Conservation (phyloP, 1,140 invertebrate species). For the Eufriesea mexicana region DNA sequence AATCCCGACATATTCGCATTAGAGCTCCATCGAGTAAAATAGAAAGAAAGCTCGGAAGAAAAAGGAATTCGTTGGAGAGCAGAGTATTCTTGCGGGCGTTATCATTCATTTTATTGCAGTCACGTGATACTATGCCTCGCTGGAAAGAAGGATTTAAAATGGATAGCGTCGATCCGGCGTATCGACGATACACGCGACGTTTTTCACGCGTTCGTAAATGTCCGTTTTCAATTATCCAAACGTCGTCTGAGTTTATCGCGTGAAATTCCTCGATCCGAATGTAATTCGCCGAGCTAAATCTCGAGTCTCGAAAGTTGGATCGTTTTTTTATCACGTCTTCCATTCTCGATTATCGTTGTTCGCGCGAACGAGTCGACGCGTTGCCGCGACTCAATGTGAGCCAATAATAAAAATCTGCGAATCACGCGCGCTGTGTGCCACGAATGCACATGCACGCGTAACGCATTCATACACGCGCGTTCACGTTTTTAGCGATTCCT, state of each 20-base stretch:
- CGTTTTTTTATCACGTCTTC: neutral
- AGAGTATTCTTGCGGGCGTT: neutral
- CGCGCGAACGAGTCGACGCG: slow-evolving; percentile 15
- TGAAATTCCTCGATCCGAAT: neutral
- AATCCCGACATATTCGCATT: too few relatives aligned
- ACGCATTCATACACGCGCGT: neutral
- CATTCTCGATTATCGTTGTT: neutral
- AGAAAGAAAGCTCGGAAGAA: neutral
- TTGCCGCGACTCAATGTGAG: slow-evolving; percentile 76
- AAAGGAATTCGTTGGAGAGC: neutral
- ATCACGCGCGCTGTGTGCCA: neutral
- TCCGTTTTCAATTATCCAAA: neutral
- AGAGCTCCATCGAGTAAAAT: too few relatives aligned
- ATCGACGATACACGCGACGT: too few relatives aligned
- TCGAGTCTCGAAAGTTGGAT: neutral
- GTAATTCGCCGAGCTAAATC: neutral
- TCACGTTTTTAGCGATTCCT: neutral
- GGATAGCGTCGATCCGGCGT: too few relatives aligned
- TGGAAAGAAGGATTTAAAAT: too few relatives aligned
- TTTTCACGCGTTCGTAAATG: neutral
- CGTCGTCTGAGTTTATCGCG: neutral
- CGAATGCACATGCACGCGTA: neutral
- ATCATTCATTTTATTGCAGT: slow-evolving; percentile 7
- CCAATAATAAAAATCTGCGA: slow-evolving; percentile 48
- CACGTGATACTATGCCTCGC: neutral